Conservation (phyloP, 1,140 invertebrate species). For the Cotesia glomerata region DNA sequence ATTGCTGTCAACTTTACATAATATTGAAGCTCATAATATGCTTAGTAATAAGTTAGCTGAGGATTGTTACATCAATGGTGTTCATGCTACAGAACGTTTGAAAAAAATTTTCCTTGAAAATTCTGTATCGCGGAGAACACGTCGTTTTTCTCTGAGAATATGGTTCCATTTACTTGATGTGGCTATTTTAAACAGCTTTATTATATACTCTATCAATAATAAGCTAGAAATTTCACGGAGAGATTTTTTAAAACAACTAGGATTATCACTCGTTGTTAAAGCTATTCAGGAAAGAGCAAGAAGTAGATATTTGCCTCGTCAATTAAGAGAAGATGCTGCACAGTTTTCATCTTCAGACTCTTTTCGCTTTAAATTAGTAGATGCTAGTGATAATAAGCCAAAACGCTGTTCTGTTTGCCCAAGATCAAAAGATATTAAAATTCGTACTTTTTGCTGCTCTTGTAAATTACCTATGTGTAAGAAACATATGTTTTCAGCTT, state of each 20-base stretch:
- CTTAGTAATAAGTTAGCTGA: neutral
- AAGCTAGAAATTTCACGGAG: neutral
- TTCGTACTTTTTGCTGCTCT: neutral
- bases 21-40: neutral
- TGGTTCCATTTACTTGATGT: neutral
- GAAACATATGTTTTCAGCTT: neutral
- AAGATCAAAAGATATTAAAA: neutral
- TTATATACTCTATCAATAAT: neutral
- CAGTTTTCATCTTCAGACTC: neutral
- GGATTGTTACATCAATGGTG: neutral
- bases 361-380: neutral
- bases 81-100: neutral
- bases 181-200: neutral
- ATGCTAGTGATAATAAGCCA: neutral
- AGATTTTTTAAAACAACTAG: neutral
- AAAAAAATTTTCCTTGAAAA: neutral
- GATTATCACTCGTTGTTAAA: neutral
- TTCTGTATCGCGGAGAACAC: neutral
- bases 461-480: neutral
- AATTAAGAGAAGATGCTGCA: neutral
- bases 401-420: neutral
- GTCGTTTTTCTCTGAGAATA: neutral
- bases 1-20: neutral
- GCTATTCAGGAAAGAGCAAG: neutral
- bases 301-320: neutral